Evolutionary conservation across 2,888 invertebrate species (phyloP).

Genomic region (Hipparchia sbordonii): DNA sequence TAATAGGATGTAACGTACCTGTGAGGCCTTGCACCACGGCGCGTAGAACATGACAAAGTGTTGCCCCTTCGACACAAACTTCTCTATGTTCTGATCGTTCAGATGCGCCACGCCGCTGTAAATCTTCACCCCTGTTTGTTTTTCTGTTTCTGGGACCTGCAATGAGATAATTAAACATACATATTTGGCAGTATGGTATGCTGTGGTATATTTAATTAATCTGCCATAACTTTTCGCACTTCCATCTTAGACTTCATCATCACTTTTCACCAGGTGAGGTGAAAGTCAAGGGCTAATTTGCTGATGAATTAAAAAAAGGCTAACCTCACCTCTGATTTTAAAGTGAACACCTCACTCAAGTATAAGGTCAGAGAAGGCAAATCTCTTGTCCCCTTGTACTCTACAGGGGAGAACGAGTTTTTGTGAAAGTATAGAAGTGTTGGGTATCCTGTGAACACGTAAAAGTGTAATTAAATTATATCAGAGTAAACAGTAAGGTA

Average conservation of each 20-base stretch:
- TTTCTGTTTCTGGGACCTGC: slow-evolving; percentile 50
- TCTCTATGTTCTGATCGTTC: slow-evolving; percentile 89
- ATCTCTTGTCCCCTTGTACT: slow-evolving; percentile 91
- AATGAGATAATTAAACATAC: slow-evolving; percentile 35
- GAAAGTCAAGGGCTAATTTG: too few relatives aligned
- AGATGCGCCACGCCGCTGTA: slow-evolving; percentile 87
- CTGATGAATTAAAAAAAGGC: background rate
- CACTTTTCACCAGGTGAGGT: too few relatives aligned
- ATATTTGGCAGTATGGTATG: too few relatives aligned
- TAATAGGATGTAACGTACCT: slow-evolving; percentile 70
- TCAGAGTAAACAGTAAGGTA: background rate
- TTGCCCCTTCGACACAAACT: slow-evolving; percentile 87
- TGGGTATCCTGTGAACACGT: slow-evolving; percentile 80
- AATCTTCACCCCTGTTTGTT: slow-evolving; percentile 77
- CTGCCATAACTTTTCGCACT: too few relatives aligned
- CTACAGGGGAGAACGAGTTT: slow-evolving; percentile 85
- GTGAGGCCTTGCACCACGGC: slow-evolving; percentile 96
- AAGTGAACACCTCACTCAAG: slow-evolving; percentile 85
- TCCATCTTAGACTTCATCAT: too few relatives aligned
- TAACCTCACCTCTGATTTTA: slow-evolving; percentile 48
- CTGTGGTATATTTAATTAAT: too few relatives aligned
- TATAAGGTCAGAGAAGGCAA: slow-evolving; percentile 89
- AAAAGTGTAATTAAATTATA: background rate
- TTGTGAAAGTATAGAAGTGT: slow-evolving; percentile 89
- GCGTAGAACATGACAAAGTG: slow-evolving; percentile 96